phyloP scores from a whole-genome alignment of 2,797 vertebrate genomes.

The Aphelocoma californica region DNA sequence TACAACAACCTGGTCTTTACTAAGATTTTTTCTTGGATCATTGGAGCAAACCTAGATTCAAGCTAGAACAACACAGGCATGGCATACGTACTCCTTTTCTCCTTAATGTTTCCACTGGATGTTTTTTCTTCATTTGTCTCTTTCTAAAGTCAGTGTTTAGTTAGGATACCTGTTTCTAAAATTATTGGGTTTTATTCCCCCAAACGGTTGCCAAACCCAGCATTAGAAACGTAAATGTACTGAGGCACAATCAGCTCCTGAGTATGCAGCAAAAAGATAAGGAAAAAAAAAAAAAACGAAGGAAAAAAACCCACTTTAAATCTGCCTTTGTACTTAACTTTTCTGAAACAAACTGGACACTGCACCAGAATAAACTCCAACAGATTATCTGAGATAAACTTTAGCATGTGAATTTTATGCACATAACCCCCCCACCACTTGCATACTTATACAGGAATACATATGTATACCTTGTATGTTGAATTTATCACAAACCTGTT shows the following conservation, averaged over 20 bases:
- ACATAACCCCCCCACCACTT: rapidly evolving
- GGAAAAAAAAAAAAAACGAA: neutral
- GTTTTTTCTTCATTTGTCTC: neutral
- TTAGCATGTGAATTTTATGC: neutral
- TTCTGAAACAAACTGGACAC: neutral
- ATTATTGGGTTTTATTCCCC: no score
- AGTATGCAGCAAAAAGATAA: neutral
- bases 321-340: neutral
- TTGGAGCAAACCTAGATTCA: neutral
- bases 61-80: no score
- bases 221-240: neutral
- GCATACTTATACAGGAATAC: neutral
- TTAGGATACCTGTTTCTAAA: neutral
- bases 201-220: neutral
- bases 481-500: neutral
- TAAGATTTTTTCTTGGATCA: neutral
- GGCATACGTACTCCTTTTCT: neutral
- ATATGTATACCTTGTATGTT: neutral
- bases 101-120: neutral
- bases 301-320: neutral
- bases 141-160: neutral
- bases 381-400: neutral
- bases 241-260: neutral
- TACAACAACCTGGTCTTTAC: neutral
- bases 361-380: neutral